Conservation (phyloP, 2,113 vertebrate species). For the Typhlomys cinereus region DNA sequence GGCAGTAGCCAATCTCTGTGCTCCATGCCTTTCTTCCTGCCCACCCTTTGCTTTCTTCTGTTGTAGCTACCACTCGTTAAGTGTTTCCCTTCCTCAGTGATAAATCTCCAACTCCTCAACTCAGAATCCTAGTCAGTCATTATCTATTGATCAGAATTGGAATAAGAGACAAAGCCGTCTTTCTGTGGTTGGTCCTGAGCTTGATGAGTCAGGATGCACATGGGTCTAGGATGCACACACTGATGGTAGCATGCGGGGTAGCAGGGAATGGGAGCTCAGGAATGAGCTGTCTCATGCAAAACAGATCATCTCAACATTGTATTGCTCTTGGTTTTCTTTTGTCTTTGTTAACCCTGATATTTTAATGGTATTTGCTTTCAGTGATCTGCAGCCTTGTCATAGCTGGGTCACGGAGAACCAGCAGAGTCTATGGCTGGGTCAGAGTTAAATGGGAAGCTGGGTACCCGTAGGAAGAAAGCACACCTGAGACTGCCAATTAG, state of each 20-base stretch:
- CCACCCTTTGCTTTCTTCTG: neutral
- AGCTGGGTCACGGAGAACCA: neutral
- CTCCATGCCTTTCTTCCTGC: neutral
- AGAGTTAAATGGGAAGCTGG: neutral
- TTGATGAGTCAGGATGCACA: neutral
- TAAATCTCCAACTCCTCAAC: neutral
- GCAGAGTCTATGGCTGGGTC: neutral
- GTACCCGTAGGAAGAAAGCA: neutral
- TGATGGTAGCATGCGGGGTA: neutral
- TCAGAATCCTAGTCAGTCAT: neutral
- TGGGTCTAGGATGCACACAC: neutral
- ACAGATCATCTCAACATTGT: neutral
- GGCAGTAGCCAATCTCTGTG: neutral
- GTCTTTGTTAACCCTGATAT: neutral
- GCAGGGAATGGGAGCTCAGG: neutral
- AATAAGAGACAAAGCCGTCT: neutral
- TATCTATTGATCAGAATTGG: neutral
- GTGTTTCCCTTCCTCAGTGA: neutral
- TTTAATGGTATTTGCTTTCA: constrained; percentile 7
- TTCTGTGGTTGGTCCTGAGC: neutral
- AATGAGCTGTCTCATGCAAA: neutral
- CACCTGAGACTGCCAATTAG: neutral
- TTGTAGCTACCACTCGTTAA: neutral
- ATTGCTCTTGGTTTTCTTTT: neutral
- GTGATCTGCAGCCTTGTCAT: neutral